Base-by-base conservation (phyloP, 2,888 invertebrate species). In the Metellina segmentata region DNA sequence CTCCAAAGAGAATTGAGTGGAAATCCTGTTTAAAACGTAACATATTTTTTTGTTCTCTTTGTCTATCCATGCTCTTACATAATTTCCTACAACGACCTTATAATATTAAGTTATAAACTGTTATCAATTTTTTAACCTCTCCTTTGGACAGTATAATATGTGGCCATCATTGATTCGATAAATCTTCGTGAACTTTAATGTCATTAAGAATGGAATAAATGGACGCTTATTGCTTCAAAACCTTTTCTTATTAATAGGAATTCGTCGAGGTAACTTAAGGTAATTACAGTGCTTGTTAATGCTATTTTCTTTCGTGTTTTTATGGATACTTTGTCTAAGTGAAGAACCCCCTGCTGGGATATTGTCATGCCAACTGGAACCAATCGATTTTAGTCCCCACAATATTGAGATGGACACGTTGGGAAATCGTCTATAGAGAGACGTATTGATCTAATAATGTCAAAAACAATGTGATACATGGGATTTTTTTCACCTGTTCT, bases 401-500 rank as follows among this genome's bases (percentile, higher is more conserved):
- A 82, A 81, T 86, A 91, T 91, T 86, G 90, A 91, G 90, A 86
- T 81, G 69, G 78, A 90, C 85, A 77, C 83, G 20, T 61, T 74
- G 69, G 34, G 13, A 89, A 79, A 86, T 81, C 82, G 85, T 81
- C 86, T 78, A 71, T 20, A n/a, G 13, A 71, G 48, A 72, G 85
- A 85, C 78, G 52, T 85, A 91, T 91, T 86, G 90, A 91, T 91
- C 90, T 81, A 86, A 81, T 81, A 79, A 86, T 86, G 86, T 91
- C 90, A 86, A 91, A 91, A 91, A 91, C 90, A 89, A 89, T 82
- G 77, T 69, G 77, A 79, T 69, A 70, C 82, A 91, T 91, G 90
- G 86, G 90, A 86, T 86, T 91, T 86, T 91, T 91, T 91, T 91
- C 90, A 91, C 90, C 90, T 91, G 90, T 86, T 81, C 86, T 71